phyloP scores from a whole-genome alignment of 2,113 vertebrate species.

The Xerus inauris region DNA sequence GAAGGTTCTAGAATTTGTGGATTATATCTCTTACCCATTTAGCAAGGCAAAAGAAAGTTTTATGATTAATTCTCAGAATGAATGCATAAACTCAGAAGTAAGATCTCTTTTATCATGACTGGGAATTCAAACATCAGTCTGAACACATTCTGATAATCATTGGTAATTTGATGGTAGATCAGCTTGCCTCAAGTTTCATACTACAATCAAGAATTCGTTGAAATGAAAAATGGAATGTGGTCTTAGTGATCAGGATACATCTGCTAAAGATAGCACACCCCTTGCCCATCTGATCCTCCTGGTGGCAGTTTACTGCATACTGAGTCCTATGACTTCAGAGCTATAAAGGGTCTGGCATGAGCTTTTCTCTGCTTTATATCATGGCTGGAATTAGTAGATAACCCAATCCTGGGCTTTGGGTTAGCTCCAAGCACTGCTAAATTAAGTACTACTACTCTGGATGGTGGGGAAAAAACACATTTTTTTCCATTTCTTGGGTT shows the following conservation, averaged over 20 bases:
- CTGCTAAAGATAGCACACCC: slow-evolving; percentile 76
- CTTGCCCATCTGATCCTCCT: slow-evolving; percentile 62
- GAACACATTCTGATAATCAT: background rate
- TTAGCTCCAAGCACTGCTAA: slow-evolving; percentile 36
- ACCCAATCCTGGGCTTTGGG: slow-evolving; percentile 33
- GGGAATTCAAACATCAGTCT: background rate
- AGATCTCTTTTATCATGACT: background rate
- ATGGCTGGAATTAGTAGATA: slow-evolving; percentile 62
- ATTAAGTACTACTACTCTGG: slow-evolving; percentile 34
- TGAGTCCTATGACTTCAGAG: slow-evolving; percentile 70
- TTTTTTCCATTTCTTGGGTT: background rate
- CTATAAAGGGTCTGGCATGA: slow-evolving; percentile 68
- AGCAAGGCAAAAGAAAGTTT: background rate
- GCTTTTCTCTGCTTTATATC: slow-evolving; percentile 30
- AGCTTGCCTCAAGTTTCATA: slow-evolving; percentile 12
- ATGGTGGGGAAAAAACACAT: background rate
- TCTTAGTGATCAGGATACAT: slow-evolving; percentile 67
- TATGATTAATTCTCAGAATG: background rate
- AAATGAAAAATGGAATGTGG: slow-evolving; percentile 50
- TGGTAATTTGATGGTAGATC: background rate
- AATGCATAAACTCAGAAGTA: background rate
- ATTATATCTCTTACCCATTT: background rate
- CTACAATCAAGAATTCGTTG: slow-evolving; percentile 47
- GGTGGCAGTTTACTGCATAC: slow-evolving; percentile 44
- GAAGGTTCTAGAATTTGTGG: slow-evolving; percentile 27